phyloP scores from a whole-genome alignment of 2,888 invertebrate genomes.

The Protodeltote pygarga region DNA sequence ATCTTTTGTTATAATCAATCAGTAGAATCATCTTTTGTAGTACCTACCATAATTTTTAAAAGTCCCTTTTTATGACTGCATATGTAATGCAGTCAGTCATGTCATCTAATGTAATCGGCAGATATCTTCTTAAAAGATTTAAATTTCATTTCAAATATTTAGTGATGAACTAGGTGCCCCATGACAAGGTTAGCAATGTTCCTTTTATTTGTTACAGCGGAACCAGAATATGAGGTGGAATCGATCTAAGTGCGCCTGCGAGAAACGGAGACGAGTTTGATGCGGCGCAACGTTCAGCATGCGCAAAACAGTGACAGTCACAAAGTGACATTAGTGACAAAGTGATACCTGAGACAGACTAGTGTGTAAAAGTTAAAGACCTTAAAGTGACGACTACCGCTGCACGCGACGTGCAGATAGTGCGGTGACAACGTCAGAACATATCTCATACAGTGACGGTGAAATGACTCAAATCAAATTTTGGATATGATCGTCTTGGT shows the following conservation, averaged over 20 bases:
- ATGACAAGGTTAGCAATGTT: constrained; percentile 49
- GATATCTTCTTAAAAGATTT: neutral
- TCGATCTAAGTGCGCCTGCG: constrained; percentile 79
- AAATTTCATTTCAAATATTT: constrained; percentile 5
- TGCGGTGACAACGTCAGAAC: constrained; percentile 28
- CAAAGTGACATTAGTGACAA: too few species aligned
- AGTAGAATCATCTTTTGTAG: neutral
- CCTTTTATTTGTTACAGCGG: constrained; percentile 75
- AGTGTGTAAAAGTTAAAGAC: constrained; percentile 50
- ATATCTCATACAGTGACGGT: constrained; percentile 8
- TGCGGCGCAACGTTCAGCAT: constrained; percentile 12
- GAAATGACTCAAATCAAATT: constrained; percentile 40
- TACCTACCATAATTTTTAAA: too few species aligned
- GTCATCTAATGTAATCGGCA: constrained; percentile 2
- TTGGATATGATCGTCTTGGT: constrained; percentile 18
- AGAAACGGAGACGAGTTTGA: constrained; percentile 54
- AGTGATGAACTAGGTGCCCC: constrained; percentile 17
- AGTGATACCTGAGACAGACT: constrained; percentile 21
- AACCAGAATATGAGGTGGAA: constrained; percentile 82
- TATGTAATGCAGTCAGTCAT: too few species aligned
- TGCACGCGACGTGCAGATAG: constrained; percentile 19
- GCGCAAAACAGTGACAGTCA: constrained; percentile 1
- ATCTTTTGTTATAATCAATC: constrained; percentile 6
- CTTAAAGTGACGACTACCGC: constrained; percentile 17
- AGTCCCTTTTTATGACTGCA: neutral